phyloP scores from a whole-genome alignment of 2,888 invertebrate genomes.

The Melitaea athalia region DNA sequence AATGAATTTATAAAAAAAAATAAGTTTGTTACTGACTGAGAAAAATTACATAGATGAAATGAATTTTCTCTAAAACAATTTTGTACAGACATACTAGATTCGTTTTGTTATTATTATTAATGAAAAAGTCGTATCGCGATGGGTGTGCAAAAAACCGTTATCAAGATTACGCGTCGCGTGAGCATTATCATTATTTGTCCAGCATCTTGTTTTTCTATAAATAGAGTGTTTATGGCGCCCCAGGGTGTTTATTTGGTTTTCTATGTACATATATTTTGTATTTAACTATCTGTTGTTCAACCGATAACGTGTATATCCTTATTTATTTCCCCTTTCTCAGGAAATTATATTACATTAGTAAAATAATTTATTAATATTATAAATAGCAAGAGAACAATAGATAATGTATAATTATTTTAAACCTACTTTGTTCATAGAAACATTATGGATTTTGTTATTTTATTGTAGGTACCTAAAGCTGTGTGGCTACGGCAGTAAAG shows the following conservation, averaged over 20 bases:
- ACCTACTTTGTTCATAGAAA: no score
- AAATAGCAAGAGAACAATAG: no score
- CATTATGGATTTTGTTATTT: no score
- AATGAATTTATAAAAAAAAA: no score
- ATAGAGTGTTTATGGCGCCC: constrained; percentile 25
- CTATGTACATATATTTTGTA: not conserved
- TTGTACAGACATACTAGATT: not conserved
- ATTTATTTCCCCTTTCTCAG: not conserved
- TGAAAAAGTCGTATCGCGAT: constrained; percentile 4
- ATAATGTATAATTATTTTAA: no score
- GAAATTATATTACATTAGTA: not conserved
- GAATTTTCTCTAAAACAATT: not conserved
- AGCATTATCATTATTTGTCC: constrained; percentile 37
- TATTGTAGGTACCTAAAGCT: no score
- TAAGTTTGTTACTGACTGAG: no score
- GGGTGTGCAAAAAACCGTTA: constrained; percentile 10
- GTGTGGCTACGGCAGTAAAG: no score
- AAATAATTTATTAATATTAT: no score
- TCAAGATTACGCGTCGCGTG: constrained; percentile 22
- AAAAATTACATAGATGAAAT: no score
- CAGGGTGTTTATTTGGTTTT: constrained; percentile 17
- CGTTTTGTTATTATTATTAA: not conserved
- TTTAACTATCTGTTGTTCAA: constrained; percentile 2
- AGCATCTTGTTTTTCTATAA: constrained; percentile 31
- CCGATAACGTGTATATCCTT: not conserved